phyloP scores from a whole-genome alignment of 1,140 invertebrate species.

The Battus philenor region DNA sequence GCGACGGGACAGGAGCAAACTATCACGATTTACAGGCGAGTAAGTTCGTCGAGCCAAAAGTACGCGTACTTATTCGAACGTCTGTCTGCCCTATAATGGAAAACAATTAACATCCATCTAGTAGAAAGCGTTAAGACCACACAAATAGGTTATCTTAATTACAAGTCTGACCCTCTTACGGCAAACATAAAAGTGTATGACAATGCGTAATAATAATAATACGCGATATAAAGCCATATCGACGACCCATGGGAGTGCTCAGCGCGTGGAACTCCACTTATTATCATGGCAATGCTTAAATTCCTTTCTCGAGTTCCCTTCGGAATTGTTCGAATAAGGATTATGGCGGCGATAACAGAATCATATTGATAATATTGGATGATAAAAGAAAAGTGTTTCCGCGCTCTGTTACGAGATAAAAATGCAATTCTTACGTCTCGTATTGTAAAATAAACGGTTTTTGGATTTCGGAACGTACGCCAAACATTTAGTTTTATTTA shows the following conservation, averaged over 20 bases:
- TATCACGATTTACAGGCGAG: not conserved
- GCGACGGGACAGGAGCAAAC: not conserved
- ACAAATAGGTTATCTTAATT: too few relatives aligned
- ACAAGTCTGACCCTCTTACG: conserved; percentile 1
- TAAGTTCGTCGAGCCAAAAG: too few relatives aligned
- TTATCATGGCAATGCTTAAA: conserved; percentile 17
- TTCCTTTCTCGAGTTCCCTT: conserved; percentile 9
- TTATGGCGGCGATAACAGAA: conserved; percentile 16
- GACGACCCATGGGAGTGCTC: conserved; percentile 3
- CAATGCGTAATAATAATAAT: conserved; percentile 15
- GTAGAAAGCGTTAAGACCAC: too few relatives aligned
- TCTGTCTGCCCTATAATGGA: too few relatives aligned
- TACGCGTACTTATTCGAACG: too few relatives aligned
- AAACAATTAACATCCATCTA: too few relatives aligned
- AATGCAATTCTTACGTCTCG: not conserved
- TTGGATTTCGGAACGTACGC: too few relatives aligned
- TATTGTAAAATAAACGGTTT: too few relatives aligned
- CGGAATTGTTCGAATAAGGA: conserved; percentile 15
- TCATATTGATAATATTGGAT: conserved; percentile 17
- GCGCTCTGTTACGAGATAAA: conserved; percentile 2
- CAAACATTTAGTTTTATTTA: too few relatives aligned
- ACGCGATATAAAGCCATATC: conserved; percentile 12
- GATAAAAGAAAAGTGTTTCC: conserved; percentile 6
- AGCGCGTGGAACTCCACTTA: conserved; percentile 15
- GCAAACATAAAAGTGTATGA: conserved; percentile 1